Conservation (phyloP, 2,113 vertebrate species). For the Harpagus bidentatus region DNA sequence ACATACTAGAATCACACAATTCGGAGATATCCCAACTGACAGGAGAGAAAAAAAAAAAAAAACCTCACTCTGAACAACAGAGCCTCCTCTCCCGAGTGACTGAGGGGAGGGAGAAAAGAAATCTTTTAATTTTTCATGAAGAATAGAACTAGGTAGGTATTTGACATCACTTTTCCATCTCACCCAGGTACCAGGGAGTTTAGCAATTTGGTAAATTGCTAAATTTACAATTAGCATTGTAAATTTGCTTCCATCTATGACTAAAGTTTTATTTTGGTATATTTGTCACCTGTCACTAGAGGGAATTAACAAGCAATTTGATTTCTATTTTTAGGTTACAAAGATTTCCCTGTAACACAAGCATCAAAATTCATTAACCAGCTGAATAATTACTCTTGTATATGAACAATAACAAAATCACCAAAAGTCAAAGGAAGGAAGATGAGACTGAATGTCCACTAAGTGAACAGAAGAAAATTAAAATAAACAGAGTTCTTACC, state of each 20-base stretch:
- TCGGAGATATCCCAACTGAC: background rate
- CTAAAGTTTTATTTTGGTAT: background rate
- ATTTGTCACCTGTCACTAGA: background rate
- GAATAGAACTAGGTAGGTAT: background rate
- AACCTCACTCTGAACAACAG: background rate
- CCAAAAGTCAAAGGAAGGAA: background rate
- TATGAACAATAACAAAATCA: background rate
- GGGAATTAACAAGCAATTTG: background rate
- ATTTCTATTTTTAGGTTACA: background rate
- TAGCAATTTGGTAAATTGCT: too few species aligned
- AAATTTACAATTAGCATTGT: too few species aligned
- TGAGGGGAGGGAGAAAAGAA: background rate
- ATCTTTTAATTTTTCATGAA: background rate
- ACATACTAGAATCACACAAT: background rate
- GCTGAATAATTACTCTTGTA: background rate
- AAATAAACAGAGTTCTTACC: background rate
- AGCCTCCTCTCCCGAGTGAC: background rate
- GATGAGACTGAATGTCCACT: accelerated
- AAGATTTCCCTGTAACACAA: background rate
- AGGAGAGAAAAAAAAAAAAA: background rate
- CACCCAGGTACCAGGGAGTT: background rate
- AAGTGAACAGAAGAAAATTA: background rate
- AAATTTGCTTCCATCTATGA: background rate
- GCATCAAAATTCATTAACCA: background rate
- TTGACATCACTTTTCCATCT: background rate